Percentiles rank a stretch among this genome's conserved stretches.
Evolutionary conservation across 1,140 invertebrate species (phyloP).

Genomic region (Anadara kagoshimensis): DNA sequence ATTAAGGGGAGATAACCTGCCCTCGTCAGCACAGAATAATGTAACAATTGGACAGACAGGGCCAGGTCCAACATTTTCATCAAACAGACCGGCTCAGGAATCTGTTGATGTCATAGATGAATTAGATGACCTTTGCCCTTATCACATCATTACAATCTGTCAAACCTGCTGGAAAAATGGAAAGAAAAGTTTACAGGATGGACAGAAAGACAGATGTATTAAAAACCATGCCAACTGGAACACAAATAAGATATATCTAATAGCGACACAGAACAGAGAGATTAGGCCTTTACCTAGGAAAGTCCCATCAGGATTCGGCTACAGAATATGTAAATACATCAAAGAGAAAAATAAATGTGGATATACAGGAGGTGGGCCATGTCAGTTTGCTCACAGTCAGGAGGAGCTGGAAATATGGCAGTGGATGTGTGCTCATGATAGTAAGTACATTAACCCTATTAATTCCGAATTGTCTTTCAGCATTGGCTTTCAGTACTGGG

Average conservation of each 20-base stretch:
- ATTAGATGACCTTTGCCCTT: conserved; percentile 35
- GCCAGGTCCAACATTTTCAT: neutral
- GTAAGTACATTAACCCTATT: conserved; percentile 39
- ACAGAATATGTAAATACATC: conserved; percentile 61
- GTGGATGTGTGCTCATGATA: conserved; percentile 60
- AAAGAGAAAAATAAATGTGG: conserved; percentile 56
- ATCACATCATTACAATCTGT: conserved; percentile 51
- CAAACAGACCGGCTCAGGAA: conserved; percentile 5
- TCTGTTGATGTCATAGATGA: neutral
- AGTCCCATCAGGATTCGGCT: conserved; percentile 53
- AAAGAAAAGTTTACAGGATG: conserved; percentile 53
- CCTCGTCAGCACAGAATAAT: neutral
- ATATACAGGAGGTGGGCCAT: conserved; percentile 83
- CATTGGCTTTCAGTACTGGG: no score
- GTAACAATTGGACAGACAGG: conserved; percentile 3
- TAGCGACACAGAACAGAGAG: conserved; percentile 54
- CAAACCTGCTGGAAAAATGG: conserved; percentile 60
- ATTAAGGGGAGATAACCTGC: neutral
- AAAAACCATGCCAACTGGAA: conserved; percentile 59
- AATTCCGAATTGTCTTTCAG: no score
- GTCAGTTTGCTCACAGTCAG: conserved; percentile 93
- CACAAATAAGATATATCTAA: conserved; percentile 53
- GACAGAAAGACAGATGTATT: conserved; percentile 55
- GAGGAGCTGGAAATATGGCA: conserved; percentile 84
- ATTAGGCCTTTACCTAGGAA: conserved; percentile 54